Base-by-base conservation (phyloP, 1,140 invertebrate genomes). In the Lordiphosa clarofinis region DNA sequence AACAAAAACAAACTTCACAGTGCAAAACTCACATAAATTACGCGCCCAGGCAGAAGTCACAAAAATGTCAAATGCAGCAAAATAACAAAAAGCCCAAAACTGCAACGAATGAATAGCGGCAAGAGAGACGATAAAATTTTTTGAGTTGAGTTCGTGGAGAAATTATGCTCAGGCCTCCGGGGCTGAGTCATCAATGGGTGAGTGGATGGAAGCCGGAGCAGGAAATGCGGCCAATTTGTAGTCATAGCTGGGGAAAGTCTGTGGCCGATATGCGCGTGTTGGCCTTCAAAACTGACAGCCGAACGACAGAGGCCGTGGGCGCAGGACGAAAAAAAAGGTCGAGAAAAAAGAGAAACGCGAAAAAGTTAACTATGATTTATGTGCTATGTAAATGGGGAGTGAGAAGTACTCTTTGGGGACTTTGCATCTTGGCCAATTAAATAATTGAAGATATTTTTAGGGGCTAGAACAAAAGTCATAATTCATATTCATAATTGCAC, bases 21-120 rank as follows among this genome's bases (percentile, higher is more conserved):
- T 42, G 52, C 64, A 70, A 71, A 82, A 82, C 76, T 84, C 78
- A 73, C 76, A 82, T 82, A 82, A 82, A 82, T 82, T 78, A 84
- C 73, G 74, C 60, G 56, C 67, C 64, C 71, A 54, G 56, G 67
- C 76, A 76, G 66, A 82, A 81, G 76, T 81, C 76, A 73, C 76
- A n/a, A 74, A 69, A 82, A 84, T 82, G 76, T 84, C 78, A 82
- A 73, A 82, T 78, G 78, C 76, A 82, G 50, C 66, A 70, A 73
- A 70, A 21, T 21, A 21, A 69, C 2, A 21, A 21, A 4, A 21
- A 21, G 21, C 21, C 38, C 76, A 31, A 74, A 71, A 79, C 63
- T 67, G 76, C 76, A 71, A 31, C 52, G 42, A 49, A 64, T 50
- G 33, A 60, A 53, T 44, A 43, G 21, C 12, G 33, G 33, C 35